Evolutionary conservation across 2,797 vertebrate genomes (phyloP), one percentile per base, ranked within the genome.

Genomic region (Apodemus agrarius): DNA sequence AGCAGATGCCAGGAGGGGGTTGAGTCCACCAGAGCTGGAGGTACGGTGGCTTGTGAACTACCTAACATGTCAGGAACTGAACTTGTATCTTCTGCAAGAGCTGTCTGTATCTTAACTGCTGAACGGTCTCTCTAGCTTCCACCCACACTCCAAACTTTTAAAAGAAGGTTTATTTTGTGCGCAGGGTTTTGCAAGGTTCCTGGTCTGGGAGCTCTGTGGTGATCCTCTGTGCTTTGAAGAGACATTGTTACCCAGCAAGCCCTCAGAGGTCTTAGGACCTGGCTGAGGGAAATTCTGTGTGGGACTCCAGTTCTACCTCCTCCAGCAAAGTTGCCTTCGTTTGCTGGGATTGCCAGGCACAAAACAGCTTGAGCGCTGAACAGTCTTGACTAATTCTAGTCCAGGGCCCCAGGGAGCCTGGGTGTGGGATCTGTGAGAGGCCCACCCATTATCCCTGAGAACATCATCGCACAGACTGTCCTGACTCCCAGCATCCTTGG

Each of bases 341-440:
- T 86, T 95, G 54, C 17, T 65, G 67, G 67, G 13, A n/a, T 19
- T 19, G 46, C 76, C 81, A 69, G 59, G 76, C 81, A 65, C 43
- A 65, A 65, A 72, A 78, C 54, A 11, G 43, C 54, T 57, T 88
- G 69, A 59, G 95, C 91, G 74, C 34, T 14, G 95, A 79, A 1
- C 0, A 49, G 90, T 40, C 43, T 74, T 81, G 24, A 96, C 83
- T 97, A 84, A 87, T 57, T 92, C 22, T 22, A 74, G 16, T n/a
- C 61, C 59, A 14, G 0, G 0, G 79, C 84, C 61, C 81, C 63
- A 81, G 74, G 80, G 84, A 93, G 57, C 16, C 24, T 10, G 19
- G n/a, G 43, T 83, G 67, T 84, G 85, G 93, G 37, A 31, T 63
- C 93, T 96, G 90, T 49, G 79, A 76, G 83, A 84, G 9, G 40